Conservation (phyloP, 1,140 invertebrate genomes). For the Ceratosolen fusciceps region DNA sequence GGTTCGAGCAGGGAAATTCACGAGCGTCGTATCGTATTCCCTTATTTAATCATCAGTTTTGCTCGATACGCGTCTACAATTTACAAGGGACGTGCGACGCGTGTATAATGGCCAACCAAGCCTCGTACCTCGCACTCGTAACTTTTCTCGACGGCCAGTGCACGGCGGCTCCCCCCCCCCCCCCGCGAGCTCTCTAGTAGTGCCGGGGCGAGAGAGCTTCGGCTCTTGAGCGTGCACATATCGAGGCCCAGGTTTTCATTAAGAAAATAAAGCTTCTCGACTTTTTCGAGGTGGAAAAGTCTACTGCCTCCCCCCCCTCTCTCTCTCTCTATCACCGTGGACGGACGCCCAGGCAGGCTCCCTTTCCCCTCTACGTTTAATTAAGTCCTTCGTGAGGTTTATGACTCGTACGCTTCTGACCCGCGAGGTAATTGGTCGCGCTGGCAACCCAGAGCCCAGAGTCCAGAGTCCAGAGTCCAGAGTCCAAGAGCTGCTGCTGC, state of each 20-base stretch:
- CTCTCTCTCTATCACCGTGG: neutral
- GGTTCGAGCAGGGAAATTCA: too few species aligned
- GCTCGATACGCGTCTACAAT: neutral
- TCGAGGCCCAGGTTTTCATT: conserved; percentile 22
- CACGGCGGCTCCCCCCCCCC: too few species aligned
- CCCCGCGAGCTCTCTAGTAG: neutral
- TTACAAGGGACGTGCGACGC: neutral
- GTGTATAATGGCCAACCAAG: too few species aligned
- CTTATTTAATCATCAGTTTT: neutral
- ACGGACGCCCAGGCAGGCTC: too few species aligned
- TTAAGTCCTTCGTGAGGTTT: conserved; percentile 33
- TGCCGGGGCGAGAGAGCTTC: too few species aligned
- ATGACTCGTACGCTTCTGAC: neutral
- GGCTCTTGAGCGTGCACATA: too few species aligned
- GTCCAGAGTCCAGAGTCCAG: too few species aligned
- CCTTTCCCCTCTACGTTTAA: conserved; percentile 18
- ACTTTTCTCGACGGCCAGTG: neutral
- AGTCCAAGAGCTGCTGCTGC: too few species aligned
- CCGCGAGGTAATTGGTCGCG: conserved; percentile 31
- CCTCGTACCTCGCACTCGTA: neutral
- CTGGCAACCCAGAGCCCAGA: too few species aligned
- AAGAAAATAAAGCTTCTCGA: neutral
- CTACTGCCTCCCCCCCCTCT: neutral
- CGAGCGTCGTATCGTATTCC: neutral
- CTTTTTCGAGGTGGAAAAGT: neutral